Evolutionary conservation across 2,888 invertebrate genomes (phyloP).

Genomic region (Blomia tropicalis): DNA sequence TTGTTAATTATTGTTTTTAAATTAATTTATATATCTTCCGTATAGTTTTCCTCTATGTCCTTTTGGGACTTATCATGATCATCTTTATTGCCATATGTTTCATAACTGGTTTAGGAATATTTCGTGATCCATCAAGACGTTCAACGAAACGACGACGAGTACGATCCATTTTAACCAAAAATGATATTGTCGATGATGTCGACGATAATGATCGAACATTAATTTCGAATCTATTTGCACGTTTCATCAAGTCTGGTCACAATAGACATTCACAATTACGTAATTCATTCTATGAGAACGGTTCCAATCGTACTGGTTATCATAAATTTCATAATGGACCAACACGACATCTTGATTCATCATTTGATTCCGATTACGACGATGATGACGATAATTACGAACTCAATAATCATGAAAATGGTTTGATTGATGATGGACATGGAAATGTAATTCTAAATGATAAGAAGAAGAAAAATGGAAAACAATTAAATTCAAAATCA

Average conservation of each 20-base stretch:
- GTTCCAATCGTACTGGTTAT: too few species aligned
- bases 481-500: not conserved
- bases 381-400: slow-evolving; percentile 3
- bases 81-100: not conserved
- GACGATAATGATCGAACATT: too few species aligned
- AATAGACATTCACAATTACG: not conserved
- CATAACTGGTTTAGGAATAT: not conserved
- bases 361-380: not conserved
- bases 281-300: not conserved
- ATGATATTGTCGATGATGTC: too few species aligned
- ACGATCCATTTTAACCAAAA: too few species aligned
- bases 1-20: not conserved
- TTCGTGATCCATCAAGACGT: not conserved
- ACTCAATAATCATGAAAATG: not conserved
- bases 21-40: not conserved
- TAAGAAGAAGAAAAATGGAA: not conserved
- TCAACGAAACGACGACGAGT: too few species aligned
- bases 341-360: slow-evolving; percentile 3
- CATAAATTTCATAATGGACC: not conserved
- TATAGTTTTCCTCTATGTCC: not conserved
- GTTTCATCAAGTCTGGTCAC: not conserved
- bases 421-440: not conserved
- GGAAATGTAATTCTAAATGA: too few species aligned
- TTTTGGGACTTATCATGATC: not conserved
- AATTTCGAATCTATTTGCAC: not conserved